Conservation (phyloP, 2,888 invertebrate species). For the Antheraea yamamai region DNA sequence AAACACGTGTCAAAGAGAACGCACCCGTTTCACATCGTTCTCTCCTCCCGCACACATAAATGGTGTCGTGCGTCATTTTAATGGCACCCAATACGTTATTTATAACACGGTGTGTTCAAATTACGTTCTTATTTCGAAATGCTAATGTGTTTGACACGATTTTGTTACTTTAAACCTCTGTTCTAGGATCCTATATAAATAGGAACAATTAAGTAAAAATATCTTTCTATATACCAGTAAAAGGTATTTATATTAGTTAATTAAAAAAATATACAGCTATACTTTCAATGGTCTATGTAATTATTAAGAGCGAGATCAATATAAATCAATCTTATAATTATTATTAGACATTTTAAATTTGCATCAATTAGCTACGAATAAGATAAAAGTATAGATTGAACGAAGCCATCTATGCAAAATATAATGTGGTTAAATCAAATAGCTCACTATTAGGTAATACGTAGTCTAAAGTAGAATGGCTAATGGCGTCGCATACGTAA, state of each 20-base stretch:
- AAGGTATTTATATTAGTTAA: too few relatives aligned
- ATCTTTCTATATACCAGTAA: too few relatives aligned
- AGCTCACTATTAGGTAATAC: neutral
- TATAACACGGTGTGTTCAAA: neutral
- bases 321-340: neutral
- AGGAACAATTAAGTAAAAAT: too few relatives aligned
- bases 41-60: neutral
- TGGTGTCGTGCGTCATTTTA: constrained; percentile 11
- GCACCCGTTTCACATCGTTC: neutral
- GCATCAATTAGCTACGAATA: neutral
- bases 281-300: too few relatives aligned
- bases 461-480: neutral
- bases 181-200: neutral
- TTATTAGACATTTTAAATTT: neutral
- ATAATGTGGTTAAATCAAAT: neutral
- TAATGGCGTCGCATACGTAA: neutral
- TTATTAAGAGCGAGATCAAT: neutral
- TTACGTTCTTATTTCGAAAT: neutral
- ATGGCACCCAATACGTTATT: constrained; percentile 10
- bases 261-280: too few relatives aligned
- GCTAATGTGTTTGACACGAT: neutral
- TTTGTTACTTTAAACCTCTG: neutral
- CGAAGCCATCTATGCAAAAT: neutral
- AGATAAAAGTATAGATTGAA: neutral
- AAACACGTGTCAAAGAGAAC: constrained; percentile 5